Evolutionary conservation across 2,113 vertebrate genomes (phyloP).

Genomic region (Haliaeetus leucogaster): DNA sequence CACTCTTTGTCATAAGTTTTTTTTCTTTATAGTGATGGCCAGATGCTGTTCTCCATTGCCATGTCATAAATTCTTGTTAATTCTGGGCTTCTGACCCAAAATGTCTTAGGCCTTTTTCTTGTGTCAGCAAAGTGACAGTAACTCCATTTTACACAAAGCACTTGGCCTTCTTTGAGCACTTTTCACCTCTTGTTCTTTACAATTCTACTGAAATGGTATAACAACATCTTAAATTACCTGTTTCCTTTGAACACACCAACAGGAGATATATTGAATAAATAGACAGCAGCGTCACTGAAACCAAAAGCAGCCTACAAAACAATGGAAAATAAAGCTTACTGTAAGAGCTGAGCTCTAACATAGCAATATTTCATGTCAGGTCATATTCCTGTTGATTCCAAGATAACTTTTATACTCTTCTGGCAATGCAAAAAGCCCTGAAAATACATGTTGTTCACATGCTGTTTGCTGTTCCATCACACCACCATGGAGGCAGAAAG

Average conservation of each 20-base stretch:
- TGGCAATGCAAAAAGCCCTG: background rate
- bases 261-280: slow-evolving; percentile 83
- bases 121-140: background rate
- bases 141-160: background rate
- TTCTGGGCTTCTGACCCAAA: background rate
- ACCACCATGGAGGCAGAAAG: background rate
- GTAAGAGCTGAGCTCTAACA: background rate
- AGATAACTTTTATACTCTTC: background rate
- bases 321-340: slow-evolving; percentile 22
- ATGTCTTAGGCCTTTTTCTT: background rate
- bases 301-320: slow-evolving; percentile 75
- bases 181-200: background rate
- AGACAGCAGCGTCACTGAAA: slow-evolving; percentile 74
- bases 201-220: background rate
- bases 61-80: background rate
- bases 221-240: slow-evolving; percentile 70
- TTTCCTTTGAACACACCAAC: slow-evolving; percentile 77
- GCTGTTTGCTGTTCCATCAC: background rate
- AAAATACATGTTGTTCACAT: background rate
- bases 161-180: background rate
- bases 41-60: background rate
- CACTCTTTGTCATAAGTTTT: background rate
- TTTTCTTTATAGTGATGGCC: background rate
- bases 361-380: background rate
- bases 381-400: background rate